Base-by-base conservation (phyloP, 2,888 invertebrate species). In the Actias luna region DNA sequence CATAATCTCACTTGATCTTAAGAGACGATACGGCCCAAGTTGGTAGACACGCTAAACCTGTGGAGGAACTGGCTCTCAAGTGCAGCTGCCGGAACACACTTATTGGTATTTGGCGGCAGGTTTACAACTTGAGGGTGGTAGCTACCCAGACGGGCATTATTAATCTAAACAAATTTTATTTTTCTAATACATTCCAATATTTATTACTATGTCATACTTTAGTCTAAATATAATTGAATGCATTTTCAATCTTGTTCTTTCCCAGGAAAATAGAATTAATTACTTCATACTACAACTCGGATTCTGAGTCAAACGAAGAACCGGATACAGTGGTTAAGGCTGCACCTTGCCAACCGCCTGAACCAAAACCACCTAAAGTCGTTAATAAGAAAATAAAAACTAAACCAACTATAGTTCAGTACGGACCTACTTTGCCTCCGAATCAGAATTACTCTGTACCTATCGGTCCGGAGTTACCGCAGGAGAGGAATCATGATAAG, bases 181-280 rank as follows among this genome's bases (percentile, higher is more conserved):
- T n/a, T n/a, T n/a, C n/a, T n/a, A n/a, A n/a, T n/a, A n/a, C n/a
- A n/a, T n/a, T n/a, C n/a, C n/a, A n/a, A n/a, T n/a, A n/a, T n/a
- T n/a, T n/a, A n/a, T n/a, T n/a, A n/a, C n/a, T n/a, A n/a, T n/a
- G n/a, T 16, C 12, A 35, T 3, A 35, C 12, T 10, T 3, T 12
- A 35, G 12, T 35, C 2, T 35, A 35, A 12, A 10, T 35, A 10
- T 39, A 10, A 14, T 14, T 39, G 39, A 39, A 39, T 5, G 4
- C 16, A 4, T 2, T 4, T 39, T 1, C n/a, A 35, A 35, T 35
- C 10, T 35, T 35, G n/a, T 42, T n/a, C 22, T 63, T 63, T 79
- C 82, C 25, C 86, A 94, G 94, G 64, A 93, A 92, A 88, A 94
- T 94, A 69, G 94, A 94, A 80, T 76, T 94, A 50, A 94, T 94